Conservation (phyloP, 2,797 vertebrate genomes). For the Chrosomus eos region DNA sequence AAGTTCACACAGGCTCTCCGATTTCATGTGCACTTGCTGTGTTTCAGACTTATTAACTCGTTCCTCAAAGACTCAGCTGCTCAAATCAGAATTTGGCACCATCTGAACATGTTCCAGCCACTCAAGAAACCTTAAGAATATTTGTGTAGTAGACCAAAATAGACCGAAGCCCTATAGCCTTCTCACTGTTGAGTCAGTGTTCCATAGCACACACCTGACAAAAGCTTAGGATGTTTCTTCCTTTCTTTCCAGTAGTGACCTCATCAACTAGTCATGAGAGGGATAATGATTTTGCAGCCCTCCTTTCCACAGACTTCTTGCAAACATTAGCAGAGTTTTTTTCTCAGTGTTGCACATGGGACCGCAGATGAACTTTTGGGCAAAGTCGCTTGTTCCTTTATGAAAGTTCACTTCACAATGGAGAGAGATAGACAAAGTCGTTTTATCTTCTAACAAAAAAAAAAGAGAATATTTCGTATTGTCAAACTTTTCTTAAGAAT, state of each 20-base stretch:
- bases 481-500: too few species aligned
- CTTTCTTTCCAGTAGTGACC: conserved; percentile 33
- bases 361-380: background rate
- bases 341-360: background rate
- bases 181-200: background rate
- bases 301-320: background rate
- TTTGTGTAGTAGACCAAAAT: conserved; percentile 26
- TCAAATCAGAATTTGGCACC: background rate
- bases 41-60: conserved; percentile 33
- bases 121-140: conserved; percentile 7
- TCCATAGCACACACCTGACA: conserved; percentile 1
- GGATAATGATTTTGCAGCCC: background rate
- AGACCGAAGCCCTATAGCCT: background rate
- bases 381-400: background rate
- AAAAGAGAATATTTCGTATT: too few species aligned
- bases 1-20: conserved; percentile 11
- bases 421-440: background rate
- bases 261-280: conserved; percentile 31
- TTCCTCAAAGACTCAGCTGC: conserved; percentile 16
- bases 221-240: conserved; percentile 15
- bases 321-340: conserved; percentile 20
- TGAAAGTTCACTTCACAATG: background rate
- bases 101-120: background rate
- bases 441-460: background rate
- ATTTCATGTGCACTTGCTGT: conserved; percentile 25